These are phyloP conservation scores for Ephestia elutella DNA, from an alignment of 1,140 invertebrate species.

Conservation along the genomic window DNA sequence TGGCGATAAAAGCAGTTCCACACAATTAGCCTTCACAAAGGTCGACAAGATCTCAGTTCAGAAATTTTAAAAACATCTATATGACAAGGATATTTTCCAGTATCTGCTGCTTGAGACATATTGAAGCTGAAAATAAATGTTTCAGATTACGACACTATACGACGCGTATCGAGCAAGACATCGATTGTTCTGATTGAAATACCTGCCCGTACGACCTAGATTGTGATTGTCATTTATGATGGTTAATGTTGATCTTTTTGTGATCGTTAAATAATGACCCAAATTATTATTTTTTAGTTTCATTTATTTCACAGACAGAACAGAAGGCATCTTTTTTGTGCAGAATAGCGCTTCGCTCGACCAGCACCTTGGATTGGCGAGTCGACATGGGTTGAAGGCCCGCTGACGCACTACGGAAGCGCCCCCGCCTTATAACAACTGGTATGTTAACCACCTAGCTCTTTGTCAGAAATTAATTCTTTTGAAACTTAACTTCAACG, in stretches of 20 bases:
- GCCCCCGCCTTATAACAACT: slow-evolving; percentile 15
- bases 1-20: too few species aligned
- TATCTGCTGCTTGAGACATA: too few species aligned
- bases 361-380: slow-evolving; percentile 32
- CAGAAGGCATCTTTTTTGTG: background rate
- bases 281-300: background rate
- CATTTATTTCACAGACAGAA: background rate
- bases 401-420: slow-evolving; percentile 43
- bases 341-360: background rate
- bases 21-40: too few species aligned
- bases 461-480: slow-evolving; percentile 10
- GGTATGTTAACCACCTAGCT: slow-evolving; percentile 11
- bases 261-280: too few species aligned
- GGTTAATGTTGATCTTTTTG: background rate
- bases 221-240: background rate
- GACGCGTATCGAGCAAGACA: background rate
- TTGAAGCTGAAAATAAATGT: background rate
- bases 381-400: slow-evolving; percentile 38
- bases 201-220: background rate
- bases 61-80: too few species aligned
- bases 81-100: too few species aligned
- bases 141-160: background rate
- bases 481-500: background rate
- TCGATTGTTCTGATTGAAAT: background rate
- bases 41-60: too few species aligned